phyloP scores from a whole-genome alignment of 2,888 invertebrate genomes.

The Lampropteryx suffumata region DNA sequence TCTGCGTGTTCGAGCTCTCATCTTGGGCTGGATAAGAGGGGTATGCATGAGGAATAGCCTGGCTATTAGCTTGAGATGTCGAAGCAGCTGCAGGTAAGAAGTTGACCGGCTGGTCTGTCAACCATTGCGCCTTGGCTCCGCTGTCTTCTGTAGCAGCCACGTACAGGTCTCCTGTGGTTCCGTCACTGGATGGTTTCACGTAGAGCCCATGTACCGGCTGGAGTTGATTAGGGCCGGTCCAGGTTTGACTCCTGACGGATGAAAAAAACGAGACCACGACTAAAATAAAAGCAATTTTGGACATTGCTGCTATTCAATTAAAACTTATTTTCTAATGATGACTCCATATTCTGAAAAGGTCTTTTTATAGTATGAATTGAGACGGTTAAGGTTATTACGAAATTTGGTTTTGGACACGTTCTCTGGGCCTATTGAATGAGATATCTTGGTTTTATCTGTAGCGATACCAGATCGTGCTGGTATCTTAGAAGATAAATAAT shows the following conservation, averaged over 20 bases:
- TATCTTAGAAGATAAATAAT: not conserved
- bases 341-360: not conserved
- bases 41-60: conserved; percentile 4
- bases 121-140: conserved; percentile 67
- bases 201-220: conserved; percentile 73
- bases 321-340: conserved; percentile 28
- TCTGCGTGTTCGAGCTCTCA: conserved; percentile 52
- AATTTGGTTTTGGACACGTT: conserved; percentile 28
- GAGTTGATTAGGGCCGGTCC: conserved; percentile 51
- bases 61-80: conserved; percentile 31
- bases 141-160: conserved; percentile 74
- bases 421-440: conserved; percentile 14
- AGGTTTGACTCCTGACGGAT: conserved; percentile 43
- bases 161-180: conserved; percentile 71
- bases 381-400: conserved; percentile 13
- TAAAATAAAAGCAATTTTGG: conserved; percentile 23
- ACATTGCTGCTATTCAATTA: conserved; percentile 30
- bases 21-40: conserved; percentile 37
- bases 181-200: conserved; percentile 70
- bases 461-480: not conserved
- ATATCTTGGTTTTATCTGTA: conserved; percentile 7
- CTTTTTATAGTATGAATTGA: conserved; percentile 38
- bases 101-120: conserved; percentile 67
- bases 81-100: conserved; percentile 50
- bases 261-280: conserved; percentile 20